Percentiles rank a stretch among this genome's conserved stretches.
These are phyloP conservation scores for Zosterops hypoxanthus DNA, from an alignment of 2,113 vertebrate genomes.

Conservation along the genomic window DNA sequence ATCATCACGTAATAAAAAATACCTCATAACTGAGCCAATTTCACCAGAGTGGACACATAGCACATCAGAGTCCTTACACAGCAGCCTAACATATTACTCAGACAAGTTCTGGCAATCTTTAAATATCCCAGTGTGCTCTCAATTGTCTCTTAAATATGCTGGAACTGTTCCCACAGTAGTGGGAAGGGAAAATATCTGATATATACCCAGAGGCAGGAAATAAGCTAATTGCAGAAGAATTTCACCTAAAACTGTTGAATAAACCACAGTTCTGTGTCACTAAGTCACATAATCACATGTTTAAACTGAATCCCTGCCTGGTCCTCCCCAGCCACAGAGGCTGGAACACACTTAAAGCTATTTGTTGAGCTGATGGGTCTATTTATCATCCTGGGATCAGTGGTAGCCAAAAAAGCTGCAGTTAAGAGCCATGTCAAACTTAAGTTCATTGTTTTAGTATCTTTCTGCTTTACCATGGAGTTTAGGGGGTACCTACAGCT, in stretches of 20 bases:
- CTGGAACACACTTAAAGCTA: background rate
- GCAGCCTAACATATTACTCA: background rate
- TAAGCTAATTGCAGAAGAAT: constrained; percentile 47
- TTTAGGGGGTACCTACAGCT: background rate
- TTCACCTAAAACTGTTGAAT: constrained; percentile 25
- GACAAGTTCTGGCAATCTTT: constrained; percentile 24
- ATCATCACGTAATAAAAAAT: constrained; percentile 35
- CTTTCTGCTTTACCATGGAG: background rate
- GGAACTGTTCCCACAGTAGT: constrained; percentile 10
- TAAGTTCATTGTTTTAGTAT: background rate
- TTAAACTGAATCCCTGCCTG: background rate
- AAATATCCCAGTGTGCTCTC: constrained; percentile 3
- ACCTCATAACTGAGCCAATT: background rate
- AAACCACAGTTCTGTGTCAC: constrained; percentile 18
- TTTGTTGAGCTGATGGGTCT: background rate
- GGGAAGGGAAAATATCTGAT: constrained; percentile 32
- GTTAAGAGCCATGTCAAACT: background rate
- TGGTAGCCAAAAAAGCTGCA: background rate
- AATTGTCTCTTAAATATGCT: constrained; percentile 18
- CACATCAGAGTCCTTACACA: background rate
- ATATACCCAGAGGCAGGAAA: constrained; percentile 26
- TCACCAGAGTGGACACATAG: background rate
- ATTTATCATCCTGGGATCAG: background rate
- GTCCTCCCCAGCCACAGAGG: background rate
- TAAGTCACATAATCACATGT: background rate